Evolutionary conservation across 2,113 vertebrate species (phyloP), one percentile per base, ranked within the genome.

Genomic region (Centropristis striata): DNA sequence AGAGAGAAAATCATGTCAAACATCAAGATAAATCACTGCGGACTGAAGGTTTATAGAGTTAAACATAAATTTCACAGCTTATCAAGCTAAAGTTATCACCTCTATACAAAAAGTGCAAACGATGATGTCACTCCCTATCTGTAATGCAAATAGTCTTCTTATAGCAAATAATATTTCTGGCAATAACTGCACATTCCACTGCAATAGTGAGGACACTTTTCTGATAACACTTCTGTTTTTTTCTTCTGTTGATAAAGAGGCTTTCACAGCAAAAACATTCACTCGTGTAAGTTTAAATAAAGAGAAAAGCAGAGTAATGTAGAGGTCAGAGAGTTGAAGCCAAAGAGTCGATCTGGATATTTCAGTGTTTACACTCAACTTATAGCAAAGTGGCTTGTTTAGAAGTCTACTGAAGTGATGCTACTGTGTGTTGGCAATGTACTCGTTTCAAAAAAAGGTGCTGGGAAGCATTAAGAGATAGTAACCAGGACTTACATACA

Each of bases 311-410:
- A 59, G 44, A 53, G 8, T 41, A 23, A 54, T 15, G 18, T 18
- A 42, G 3, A 63, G 8, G 44, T 21, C 72, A 53, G 21, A 32
- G 6, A 14, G 28, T 6, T 39, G 46, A 18, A 71, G 53, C 6
- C 32, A 76, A 44, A 47, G 7, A 61, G 15, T 8, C 4, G 51
- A 8, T 51, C 57, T 39, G 3, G 0, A 51, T 23, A 49, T n/a
- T 60, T 84, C 46, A 75, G 41, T 23, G 32, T 77, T 53, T 36
- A 67, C 20, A 75, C 27, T 74, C 27, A 39, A 71, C 54, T 23
- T 11, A 11, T 4, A 32, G 36, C 8, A 6, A 28, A 15, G 21
- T 15, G 15, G 54, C 10, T 42, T 23, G 1, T 8, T 23, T 39
- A 28, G 27, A 46, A n/a, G 42, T 50, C 55, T 18, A 39, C 51